Base-by-base conservation (phyloP, 2,888 invertebrate species). In the Diloba caeruleocephala region DNA sequence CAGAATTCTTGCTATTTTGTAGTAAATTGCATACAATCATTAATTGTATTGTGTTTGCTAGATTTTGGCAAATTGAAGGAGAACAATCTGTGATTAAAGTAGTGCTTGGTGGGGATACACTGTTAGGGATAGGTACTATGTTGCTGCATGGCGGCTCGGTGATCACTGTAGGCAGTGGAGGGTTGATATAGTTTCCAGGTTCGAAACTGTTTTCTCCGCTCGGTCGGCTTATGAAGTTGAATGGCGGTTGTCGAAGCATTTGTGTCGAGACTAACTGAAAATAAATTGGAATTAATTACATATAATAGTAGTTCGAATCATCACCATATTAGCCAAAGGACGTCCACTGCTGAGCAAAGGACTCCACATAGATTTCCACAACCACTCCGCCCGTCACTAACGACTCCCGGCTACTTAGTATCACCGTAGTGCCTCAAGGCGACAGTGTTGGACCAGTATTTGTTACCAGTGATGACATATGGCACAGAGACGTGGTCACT, bases 31-130 rank as follows among this genome's bases (percentile, higher is more conserved):
- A 76, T 0, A 89, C 86, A 1, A 87, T 83, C 89, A 92, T 85
- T 0, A 92, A 31, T 26, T 92, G 88, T 0, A 92, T 70, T 0
- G 90, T 86, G 28, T 91, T 84, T 0, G 82, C 86, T 32, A 92
- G 45, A 37, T 88, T 89, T 46, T 88, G 84, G 51, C 91, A 90
- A 0, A 88, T 80, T 0, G 78, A 49, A 1, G 91, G 91, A 0
- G 89, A 82, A 25, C 88, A 88, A 37, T 90, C 91, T 0, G 89
- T 87, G 15, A 90, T 84, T 0, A 90, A 56, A 0, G 87, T 85
- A 0, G 84, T 85, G 21, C 60, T 58, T 2, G 80, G 71, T 1
- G 75, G 36, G 1, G 44, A n/a, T 5, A 69, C 53, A 0, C 25
- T 8, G 21, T 37, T 64, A 31, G 76, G 61, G 3, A 69, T 38